Percentiles rank a stretch among this genome's conserved stretches.
These are phyloP conservation scores for Formica exsecta DNA, from an alignment of 1,140 invertebrate species.

Conservation along the genomic window DNA sequence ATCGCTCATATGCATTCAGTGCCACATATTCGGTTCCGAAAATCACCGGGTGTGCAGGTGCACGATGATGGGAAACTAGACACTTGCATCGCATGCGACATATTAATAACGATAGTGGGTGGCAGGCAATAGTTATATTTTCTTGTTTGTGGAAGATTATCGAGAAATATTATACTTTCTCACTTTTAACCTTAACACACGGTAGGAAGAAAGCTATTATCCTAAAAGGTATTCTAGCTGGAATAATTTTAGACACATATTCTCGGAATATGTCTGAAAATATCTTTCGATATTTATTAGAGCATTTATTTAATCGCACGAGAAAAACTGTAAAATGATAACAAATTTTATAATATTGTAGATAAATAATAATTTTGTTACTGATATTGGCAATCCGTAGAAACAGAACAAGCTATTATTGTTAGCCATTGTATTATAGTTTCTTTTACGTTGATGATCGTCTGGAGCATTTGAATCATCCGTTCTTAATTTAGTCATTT, in stretches of 20 bases:
- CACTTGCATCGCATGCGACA: not conserved
- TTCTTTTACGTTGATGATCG: conserved; percentile 23
- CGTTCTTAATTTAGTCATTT: conserved; percentile 21
- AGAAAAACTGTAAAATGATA: not conserved
- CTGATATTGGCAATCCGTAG: not conserved
- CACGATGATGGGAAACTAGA: conserved; percentile 11
- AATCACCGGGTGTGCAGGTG: conserved; percentile 3
- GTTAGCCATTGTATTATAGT: conserved; percentile 12
- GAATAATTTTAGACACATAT: not conserved
- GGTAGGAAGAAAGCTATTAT: not conserved
- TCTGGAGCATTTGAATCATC: conserved; percentile 9
- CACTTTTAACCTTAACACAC: not conserved
- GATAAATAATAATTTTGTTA: not conserved
- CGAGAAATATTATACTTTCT: not conserved
- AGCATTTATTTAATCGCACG: not conserved
- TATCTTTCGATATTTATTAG: not conserved
- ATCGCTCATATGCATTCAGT: not conserved
- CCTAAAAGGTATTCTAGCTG: not conserved
- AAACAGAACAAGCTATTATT: conserved; percentile 9
- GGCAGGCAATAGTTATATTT: conserved; percentile 12
- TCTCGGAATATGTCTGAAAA: not conserved
- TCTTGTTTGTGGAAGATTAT: not conserved
- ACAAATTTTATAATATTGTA: not conserved
- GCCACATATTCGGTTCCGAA: not conserved
- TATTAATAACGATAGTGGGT: conserved; percentile 14